Evolutionary conservation across 2,113 vertebrate species (phyloP).

Genomic region (Erythrolamprus reginae): DNA sequence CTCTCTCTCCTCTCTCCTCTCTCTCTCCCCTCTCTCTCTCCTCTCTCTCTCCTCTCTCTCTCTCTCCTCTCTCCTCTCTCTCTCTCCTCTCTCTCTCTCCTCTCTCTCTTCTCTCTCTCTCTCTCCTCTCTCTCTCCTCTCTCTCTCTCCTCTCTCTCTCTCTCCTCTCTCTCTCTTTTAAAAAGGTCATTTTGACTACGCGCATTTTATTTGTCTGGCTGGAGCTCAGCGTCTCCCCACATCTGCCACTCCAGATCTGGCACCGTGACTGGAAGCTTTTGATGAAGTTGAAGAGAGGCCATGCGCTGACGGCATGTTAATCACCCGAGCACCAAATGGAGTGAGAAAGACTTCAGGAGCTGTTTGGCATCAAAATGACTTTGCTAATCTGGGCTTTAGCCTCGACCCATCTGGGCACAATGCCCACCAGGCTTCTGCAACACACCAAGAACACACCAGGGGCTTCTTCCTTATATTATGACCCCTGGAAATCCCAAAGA

Average conservation of each 20-base stretch:
- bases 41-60: no score
- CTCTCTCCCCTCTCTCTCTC: no score
- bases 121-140: no score
- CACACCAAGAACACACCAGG: no score
- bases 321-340: not conserved
- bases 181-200: no score
- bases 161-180: no score
- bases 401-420: not conserved
- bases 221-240: not conserved
- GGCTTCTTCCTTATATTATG: no score
- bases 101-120: no score
- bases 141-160: no score
- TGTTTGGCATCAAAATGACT: not conserved
- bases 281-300: not conserved
- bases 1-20: no score
- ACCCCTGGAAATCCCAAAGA: not conserved
- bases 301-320: not conserved
- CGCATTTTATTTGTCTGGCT: not conserved
- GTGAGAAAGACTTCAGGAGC: not conserved
- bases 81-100: no score
- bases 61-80: no score
- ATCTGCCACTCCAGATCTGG: not conserved
- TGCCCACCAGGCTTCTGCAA: not conserved
- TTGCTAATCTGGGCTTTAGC: not conserved
- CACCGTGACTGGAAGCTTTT: not conserved